Base-by-base conservation (phyloP, 37 sponge, comb jelly and placozoan species). In the Dysidea cf. avara region DNA sequence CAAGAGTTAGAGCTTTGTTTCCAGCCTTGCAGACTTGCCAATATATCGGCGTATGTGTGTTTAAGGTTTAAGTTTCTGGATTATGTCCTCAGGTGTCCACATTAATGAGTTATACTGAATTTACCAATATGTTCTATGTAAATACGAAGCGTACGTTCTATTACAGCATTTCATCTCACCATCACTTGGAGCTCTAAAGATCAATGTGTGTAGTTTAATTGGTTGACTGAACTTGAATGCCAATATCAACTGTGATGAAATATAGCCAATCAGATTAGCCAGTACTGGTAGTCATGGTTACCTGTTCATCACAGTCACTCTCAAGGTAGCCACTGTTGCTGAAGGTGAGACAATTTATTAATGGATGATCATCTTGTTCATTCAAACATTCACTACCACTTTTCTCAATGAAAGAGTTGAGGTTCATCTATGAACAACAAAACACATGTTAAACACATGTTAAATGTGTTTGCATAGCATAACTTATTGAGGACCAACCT, bases 231-330 rank as follows among this genome's bases (percentile, higher is more conserved):
- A 94, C 0, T 64, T 47, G 9, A 94, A 48, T 28, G 53, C 59
- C 13, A 95, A 30, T 35, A 90, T 84, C 5, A 61, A 62, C 58
- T 43, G 46, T 43, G 9, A 43, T 9, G 9, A 43, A 43, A 43
- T 12, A 43, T 43, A 43, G 46, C 46, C 46, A 43, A 43, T 43
- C 46, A 43, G 46, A 43, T 43, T 9, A 9, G 9, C 7, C 46
- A 9, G 46, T 48, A 2, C 46, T 47, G 12, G 48, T 17, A 9
- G 48, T 18, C 32, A 3, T 3, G 20, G 49, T 17, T 9, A 91
- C 79, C 69, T 97, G 95, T 32, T 87, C 95, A 55, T 97, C 95
- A 72, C 95, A 93, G 54, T 97, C 98, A 34, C 84, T 83, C 65
- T 97, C 86, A 26, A 93, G 86, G 67, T 68, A 87, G 26, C 66